phyloP scores from a whole-genome alignment of 2,113 vertebrate species.

The Chaetura pelagica region DNA sequence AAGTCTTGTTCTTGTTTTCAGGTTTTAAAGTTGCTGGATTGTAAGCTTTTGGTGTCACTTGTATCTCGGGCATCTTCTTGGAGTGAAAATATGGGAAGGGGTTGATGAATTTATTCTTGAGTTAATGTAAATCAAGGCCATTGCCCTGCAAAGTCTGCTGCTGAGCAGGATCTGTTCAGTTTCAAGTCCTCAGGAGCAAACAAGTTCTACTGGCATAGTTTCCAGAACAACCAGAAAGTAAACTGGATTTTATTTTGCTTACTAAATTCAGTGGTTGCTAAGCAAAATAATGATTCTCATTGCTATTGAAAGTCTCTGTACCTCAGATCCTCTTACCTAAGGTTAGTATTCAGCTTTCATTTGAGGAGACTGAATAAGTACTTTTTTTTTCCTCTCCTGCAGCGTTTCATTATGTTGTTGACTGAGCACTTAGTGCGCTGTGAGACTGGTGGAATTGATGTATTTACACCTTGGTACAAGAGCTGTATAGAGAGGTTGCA shows the following conservation, averaged over 20 bases:
- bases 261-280: neutral
- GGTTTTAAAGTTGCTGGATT: neutral
- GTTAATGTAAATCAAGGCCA: neutral
- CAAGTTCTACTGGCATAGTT: neutral
- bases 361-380: rapidly evolving
- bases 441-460: constrained; percentile 91
- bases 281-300: neutral
- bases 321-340: neutral
- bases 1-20: neutral
- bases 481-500: constrained; percentile 95
- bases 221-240: neutral
- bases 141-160: neutral
- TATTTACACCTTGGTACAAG: constrained; percentile 95
- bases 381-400: neutral
- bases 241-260: neutral
- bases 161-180: neutral
- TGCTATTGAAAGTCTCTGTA: neutral
- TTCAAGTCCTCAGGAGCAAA: neutral
- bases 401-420: constrained; percentile 98
- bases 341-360: neutral
- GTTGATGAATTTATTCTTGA: neutral
- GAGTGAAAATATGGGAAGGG: neutral
- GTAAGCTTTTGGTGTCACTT: neutral
- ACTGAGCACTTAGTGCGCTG: constrained; percentile 96
- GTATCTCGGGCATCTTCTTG: neutral